Evolutionary conservation across 2,888 invertebrate species (phyloP), one percentile per base, ranked within the genome.

Genomic region (Imbricaverruca yamaguchii): DNA sequence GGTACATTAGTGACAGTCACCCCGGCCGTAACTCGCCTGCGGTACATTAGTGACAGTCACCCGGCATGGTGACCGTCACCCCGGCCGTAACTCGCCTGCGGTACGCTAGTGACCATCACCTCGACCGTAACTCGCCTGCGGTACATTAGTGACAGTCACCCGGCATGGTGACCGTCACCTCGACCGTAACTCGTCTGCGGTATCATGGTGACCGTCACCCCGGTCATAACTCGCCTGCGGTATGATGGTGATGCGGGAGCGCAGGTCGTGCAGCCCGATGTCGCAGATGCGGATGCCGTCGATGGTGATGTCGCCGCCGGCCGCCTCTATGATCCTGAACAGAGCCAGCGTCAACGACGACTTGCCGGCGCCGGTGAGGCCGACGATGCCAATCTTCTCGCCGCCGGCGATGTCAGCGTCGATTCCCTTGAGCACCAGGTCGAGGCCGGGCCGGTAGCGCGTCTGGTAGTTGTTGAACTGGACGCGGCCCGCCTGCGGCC

Each of bases 401-500:
- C 79, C 79, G 25, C 79, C 79, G 56, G 79, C 79, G 57, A 79
- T 57, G 79, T 79, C 79, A 23, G 79, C 79, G 11, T 57, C 91
- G 83, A 97, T 89, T 83, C 93, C 92, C 80, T 92, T 92, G 82
- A 98, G 90, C 74, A 96, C 96, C 82, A 96, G 91, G 86, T 96
- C 96, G 81, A 95, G 88, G 55, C 94, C 96, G 85, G 93, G 91
- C 84, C 97, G 91, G 88, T 97, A 97, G 8, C 95, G 91, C 57
- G 96, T 93, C 86, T 94, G 91, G 86, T 93, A 94, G 85, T 94
- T 89, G 84, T 92, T 91, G 87, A 98, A 94, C 84, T 91, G 91
- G 67, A 98, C 92, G 69, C 91, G 89, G 82, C 97, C 97, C 67
- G 90, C 89, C 82, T 90, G 89, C 6, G 98, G 97, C 98, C 98